These are phyloP conservation scores for Drosophila rhopaloa DNA, from an alignment of 1,140 invertebrate genomes.

Conservation along the genomic window DNA sequence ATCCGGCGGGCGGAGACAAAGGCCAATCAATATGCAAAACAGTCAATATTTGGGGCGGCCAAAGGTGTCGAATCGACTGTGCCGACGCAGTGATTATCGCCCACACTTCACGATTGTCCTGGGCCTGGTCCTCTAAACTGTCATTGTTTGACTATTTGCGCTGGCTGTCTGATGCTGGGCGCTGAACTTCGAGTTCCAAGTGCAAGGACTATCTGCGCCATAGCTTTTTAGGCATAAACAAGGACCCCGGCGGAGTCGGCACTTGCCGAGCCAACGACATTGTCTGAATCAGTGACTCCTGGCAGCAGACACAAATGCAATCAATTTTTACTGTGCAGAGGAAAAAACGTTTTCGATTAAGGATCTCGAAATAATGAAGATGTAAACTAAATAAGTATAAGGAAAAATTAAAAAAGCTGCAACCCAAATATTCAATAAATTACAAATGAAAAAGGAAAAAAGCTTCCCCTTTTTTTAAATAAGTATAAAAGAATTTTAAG, in stretches of 20 bases:
- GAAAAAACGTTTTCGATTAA: not conserved
- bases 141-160: slow-evolving; percentile 76
- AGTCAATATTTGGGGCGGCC: slow-evolving; percentile 68
- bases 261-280: slow-evolving; percentile 69
- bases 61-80: slow-evolving; percentile 32
- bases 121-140: slow-evolving; percentile 32
- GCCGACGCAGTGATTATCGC: slow-evolving; percentile 56
- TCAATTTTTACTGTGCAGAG: slow-evolving; percentile 52
- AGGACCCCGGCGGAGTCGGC: slow-evolving; percentile 36
- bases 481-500: no score
- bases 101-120: slow-evolving; percentile 49
- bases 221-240: slow-evolving; percentile 75
- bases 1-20: slow-evolving; percentile 23
- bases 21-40: slow-evolving; percentile 74
- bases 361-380: not conserved
- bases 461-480: no score
- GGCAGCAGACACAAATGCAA: slow-evolving; percentile 69
- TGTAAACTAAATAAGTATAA: not conserved
- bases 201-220: slow-evolving; percentile 58
- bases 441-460: no score
- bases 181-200: slow-evolving; percentile 55
- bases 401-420: not conserved
- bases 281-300: slow-evolving; percentile 53
- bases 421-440: no score
- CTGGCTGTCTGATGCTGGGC: not conserved